phyloP scores from a whole-genome alignment of 2,888 invertebrate species.

The Germaria angustata region DNA sequence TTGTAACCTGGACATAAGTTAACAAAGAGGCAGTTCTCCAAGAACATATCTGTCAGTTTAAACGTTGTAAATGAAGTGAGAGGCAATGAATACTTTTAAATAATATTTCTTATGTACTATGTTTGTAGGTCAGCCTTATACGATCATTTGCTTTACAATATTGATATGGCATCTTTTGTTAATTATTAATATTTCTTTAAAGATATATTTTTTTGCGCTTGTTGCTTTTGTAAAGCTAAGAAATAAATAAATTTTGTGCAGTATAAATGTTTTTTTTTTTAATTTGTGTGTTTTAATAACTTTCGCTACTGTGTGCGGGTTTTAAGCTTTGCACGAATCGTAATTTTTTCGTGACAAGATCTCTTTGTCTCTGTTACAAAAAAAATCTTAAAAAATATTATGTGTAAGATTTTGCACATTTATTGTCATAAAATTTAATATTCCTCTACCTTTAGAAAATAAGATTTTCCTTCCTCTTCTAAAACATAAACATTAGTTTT shows the following conservation, averaged over 20 bases:
- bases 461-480: too few relatives aligned
- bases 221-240: neutral
- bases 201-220: neutral
- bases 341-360: too few relatives aligned
- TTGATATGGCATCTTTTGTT: constrained; percentile 30
- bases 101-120: neutral
- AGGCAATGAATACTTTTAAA: neutral
- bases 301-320: constrained; percentile 38
- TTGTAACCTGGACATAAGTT: neutral
- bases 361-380: neutral
- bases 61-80: neutral
- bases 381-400: too few relatives aligned
- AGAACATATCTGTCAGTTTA: neutral
- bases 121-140: constrained; percentile 51
- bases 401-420: too few relatives aligned
- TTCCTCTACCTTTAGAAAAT: too few relatives aligned
- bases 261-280: neutral
- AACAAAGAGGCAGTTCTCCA: too few relatives aligned
- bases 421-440: too few relatives aligned
- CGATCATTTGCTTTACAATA: constrained; percentile 43
- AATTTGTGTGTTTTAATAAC: constrained; percentile 30
- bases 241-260: neutral
- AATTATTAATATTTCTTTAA: neutral
- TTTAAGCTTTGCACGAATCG: neutral
- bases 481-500: too few relatives aligned